Base-by-base conservation (phyloP, 1,140 invertebrate genomes). In the Phthorimaea operculella region DNA sequence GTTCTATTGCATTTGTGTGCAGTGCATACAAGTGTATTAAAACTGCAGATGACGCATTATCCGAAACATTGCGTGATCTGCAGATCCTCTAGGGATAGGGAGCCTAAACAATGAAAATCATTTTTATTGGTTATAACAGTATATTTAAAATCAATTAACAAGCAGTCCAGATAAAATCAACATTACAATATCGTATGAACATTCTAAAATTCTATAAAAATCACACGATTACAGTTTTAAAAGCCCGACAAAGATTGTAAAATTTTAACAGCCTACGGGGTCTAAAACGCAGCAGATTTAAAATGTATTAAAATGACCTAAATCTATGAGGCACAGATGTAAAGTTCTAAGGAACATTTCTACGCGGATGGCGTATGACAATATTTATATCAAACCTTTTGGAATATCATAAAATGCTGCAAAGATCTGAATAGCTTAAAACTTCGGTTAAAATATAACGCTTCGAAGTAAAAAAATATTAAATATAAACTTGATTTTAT, bases 281-380 rank as follows among this genome's bases (percentile, higher is more conserved):
- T 55, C 55, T 65, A 52, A 53, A 45, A 60, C 60, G 68, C 66
- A 68, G 71, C 66, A 33, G 54, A 59, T 28, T 28, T 53, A 57
- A 66, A 64, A 52, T 63, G 56, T 12, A 33, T 59, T 63, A 63
- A 59, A 60, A 59, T 53, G 21, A 28, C 52, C 60, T 55, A 63
- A 44, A 28, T 55, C 51, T 59, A 59, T 39, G 47, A 58, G 57
- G 57, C 58, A 63, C 58, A 16, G 57, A 50, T 57, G 52, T 51
- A 59, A 54, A 55, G 50, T 56, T 51, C 60, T 63, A 59, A 48
- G 52, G 49, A 69, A 74, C 69, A 73, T 51, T 39, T 50, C 59
- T 69, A 68, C 69, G 66, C 69, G 14, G 47, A 53, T 52, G 55
- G 66, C 70, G 64, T 66, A 71, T 61, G 17, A 21, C 12, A 54